Evolutionary conservation across 2,797 vertebrate species (phyloP).

Genomic region (Sciurus carolinensis): DNA sequence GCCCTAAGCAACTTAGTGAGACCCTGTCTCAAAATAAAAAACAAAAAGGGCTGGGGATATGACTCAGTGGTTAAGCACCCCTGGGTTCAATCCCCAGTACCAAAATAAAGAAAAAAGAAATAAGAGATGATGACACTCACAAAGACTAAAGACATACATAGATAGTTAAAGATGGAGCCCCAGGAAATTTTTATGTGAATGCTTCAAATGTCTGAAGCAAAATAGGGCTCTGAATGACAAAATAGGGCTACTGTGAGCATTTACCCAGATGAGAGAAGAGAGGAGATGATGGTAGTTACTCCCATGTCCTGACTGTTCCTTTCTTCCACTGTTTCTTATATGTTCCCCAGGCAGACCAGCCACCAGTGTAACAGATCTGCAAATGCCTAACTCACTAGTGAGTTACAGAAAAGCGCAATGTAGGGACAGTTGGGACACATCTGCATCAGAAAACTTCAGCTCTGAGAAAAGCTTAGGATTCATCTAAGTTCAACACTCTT

Average conservation of each 20-base stretch:
- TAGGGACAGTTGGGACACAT: background rate
- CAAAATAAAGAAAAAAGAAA: background rate
- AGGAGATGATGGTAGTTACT: background rate
- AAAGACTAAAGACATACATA: background rate
- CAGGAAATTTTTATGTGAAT: background rate
- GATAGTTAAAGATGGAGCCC: background rate
- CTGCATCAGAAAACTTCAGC: conserved; percentile 11
- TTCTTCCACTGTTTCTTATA: background rate
- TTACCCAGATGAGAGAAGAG: background rate
- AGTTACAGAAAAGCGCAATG: background rate
- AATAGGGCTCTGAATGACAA: background rate
- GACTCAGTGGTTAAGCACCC: too few species aligned
- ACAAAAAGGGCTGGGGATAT: too few species aligned
- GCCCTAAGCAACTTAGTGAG: too few species aligned
- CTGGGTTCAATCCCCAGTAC: too few species aligned
- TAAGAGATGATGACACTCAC: background rate
- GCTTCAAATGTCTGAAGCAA: background rate
- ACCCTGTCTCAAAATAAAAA: too few species aligned
- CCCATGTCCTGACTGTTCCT: background rate
- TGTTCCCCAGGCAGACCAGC: background rate
- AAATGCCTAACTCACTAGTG: background rate
- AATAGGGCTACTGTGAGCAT: background rate
- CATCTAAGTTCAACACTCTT: conserved; percentile 16
- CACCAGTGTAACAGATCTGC: background rate
- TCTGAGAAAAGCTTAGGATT: conserved; percentile 11